These are phyloP conservation scores for Helogale parvula DNA, from an alignment of 2,113 vertebrate genomes.

Conservation along the genomic window DNA sequence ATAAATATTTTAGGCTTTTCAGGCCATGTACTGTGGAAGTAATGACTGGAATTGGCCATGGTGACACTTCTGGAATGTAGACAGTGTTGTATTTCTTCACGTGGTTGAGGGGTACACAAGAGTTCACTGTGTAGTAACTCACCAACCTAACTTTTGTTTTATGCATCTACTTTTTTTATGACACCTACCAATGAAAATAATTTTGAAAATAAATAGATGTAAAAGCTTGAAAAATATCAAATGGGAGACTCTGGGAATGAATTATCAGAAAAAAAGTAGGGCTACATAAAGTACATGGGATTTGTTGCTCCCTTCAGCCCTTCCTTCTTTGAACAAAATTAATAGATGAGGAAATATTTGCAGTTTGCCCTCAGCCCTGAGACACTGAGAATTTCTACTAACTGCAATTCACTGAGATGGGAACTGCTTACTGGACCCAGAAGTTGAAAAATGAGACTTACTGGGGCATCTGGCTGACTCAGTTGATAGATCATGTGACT, in stretches of 20 bases:
- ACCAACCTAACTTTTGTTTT: not conserved
- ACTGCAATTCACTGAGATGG: not conserved
- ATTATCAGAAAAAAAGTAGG: not conserved
- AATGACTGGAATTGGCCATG: not conserved
- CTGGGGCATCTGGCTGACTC: not conserved
- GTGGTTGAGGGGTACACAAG: not conserved
- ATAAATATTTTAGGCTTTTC: slow-evolving; percentile 11
- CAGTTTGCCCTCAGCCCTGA: not conserved
- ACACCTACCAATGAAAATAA: not conserved
- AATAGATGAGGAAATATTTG: not conserved
- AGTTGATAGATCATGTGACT: not conserved
- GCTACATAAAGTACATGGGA: not conserved
- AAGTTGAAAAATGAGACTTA: not conserved
- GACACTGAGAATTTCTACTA: not conserved
- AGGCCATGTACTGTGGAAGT: not conserved
- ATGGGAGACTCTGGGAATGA: not conserved
- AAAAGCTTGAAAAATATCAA: not conserved
- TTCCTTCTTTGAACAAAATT: slow-evolving; percentile 31
- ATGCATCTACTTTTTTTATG: not conserved
- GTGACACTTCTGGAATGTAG: not conserved
- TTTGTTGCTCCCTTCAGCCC: not conserved
- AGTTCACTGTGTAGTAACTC: not conserved
- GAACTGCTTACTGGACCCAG: not conserved
- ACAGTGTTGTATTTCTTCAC: not conserved
- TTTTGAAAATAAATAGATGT: slow-evolving; percentile 23